Conservation (phyloP, 2,113 vertebrate species). For the Gracilinanus agilis region DNA sequence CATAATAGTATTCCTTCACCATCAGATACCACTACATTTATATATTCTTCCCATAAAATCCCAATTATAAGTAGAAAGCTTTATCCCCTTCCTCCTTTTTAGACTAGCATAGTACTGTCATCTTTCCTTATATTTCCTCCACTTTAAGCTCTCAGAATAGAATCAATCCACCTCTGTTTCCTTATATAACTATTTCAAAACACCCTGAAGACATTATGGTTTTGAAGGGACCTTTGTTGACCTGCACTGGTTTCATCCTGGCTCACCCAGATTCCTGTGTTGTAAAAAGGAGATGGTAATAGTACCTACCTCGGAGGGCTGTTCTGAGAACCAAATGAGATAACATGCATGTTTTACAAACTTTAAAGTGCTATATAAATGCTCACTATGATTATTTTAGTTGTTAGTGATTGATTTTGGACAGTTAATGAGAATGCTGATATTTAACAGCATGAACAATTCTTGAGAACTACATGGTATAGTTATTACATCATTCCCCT, state of each 20-base stretch:
- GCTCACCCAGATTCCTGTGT: not conserved
- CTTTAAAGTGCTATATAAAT: too few species aligned
- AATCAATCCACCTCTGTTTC: not conserved
- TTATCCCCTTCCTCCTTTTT: not conserved
- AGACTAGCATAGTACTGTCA: not conserved
- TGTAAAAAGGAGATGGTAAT: not conserved
- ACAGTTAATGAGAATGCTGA: too few species aligned
- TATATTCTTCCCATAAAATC: not conserved
- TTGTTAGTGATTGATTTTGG: too few species aligned
- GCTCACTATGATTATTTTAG: too few species aligned
- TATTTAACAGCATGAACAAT: too few species aligned
- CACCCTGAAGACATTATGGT: not conserved
- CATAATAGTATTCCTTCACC: too few species aligned
- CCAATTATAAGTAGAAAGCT: not conserved
- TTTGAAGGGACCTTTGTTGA: not conserved
- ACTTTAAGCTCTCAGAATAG: not conserved
- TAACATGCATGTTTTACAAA: too few species aligned
- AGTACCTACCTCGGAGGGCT: too few species aligned
- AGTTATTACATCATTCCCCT: too few species aligned
- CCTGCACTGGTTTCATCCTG: not conserved
- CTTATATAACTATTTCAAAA: not conserved
- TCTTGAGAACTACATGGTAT: too few species aligned
- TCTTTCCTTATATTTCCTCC: not conserved
- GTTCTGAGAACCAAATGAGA: too few species aligned
- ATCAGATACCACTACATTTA: not conserved